A percentile compares a stretch with the other conserved stretches of the same genome.
phyloP scores from a whole-genome alignment of 2,888 invertebrate genomes.

The Alloscopus bannaensis region DNA sequence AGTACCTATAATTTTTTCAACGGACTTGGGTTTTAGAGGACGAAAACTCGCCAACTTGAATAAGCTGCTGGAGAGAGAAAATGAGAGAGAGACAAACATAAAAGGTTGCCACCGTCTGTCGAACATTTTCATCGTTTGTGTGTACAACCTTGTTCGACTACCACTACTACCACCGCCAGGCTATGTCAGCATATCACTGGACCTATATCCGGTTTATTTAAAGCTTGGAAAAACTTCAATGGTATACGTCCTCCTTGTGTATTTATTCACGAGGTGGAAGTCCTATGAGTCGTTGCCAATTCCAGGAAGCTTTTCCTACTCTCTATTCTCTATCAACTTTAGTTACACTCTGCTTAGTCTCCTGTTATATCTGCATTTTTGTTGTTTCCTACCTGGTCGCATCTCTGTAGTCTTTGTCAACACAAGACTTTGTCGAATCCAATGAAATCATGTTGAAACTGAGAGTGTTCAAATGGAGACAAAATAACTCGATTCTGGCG shows the following conservation, averaged over 20 bases:
- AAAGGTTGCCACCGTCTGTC: conserved; percentile 44
- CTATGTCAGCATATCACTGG: conserved; percentile 21
- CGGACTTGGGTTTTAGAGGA: too few species aligned
- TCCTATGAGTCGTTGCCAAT: conserved; percentile 5
- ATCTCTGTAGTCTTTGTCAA: not conserved
- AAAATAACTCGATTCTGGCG: too few species aligned
- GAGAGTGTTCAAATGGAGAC: too few species aligned
- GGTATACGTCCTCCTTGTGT: conserved; percentile 14
- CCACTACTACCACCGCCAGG: conserved; percentile 6
- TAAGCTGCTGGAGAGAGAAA: too few species aligned
- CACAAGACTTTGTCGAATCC: too few species aligned
- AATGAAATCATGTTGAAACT: too few species aligned
- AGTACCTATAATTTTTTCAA: too few species aligned
- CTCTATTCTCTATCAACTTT: too few species aligned
- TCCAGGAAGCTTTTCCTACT: too few species aligned
- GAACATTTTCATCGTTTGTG: conserved; percentile 27
- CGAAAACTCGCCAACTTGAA: too few species aligned
- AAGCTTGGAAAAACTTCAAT: not conserved
- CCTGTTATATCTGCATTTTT: conserved; percentile 22
- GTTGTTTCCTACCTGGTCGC: conserved; percentile 23
- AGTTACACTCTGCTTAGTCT: conserved; percentile 23
- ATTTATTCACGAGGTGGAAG: not conserved
- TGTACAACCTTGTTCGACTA: conserved; percentile 8
- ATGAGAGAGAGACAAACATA: conserved; percentile 28
- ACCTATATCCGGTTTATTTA: conserved; percentile 34